phyloP scores from a whole-genome alignment of 2,113 vertebrate genomes.

The Microtus richardsoni region DNA sequence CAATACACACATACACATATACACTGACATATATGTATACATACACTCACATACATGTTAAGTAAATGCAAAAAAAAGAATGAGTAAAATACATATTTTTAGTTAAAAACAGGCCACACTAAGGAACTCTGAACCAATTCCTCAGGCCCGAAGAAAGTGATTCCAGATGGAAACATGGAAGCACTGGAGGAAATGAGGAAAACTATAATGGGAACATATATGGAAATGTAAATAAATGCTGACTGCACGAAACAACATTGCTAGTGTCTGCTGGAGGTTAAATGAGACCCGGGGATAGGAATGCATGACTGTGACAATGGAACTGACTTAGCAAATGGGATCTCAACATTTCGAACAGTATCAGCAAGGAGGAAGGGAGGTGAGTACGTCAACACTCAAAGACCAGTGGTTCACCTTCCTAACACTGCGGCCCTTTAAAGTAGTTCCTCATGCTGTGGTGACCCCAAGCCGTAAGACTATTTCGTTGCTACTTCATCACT shows the following conservation, averaged over 20 bases:
- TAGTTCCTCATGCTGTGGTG: not conserved
- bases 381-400: not conserved
- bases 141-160: not conserved
- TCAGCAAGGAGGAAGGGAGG: not conserved
- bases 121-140: not conserved
- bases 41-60: not conserved
- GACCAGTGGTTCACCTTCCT: not conserved
- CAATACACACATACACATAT: not conserved
- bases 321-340: not conserved
- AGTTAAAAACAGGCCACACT: not conserved
- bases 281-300: conserved; percentile 1
- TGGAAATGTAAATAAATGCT: conserved; percentile 53
- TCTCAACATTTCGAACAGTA: not conserved
- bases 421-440: not conserved
- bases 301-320: not conserved
- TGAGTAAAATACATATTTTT: not conserved
- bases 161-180: conserved; percentile 42
- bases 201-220: not conserved
- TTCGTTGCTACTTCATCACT: too few relatives aligned
- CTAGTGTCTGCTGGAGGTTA: not conserved
- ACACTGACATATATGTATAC: not conserved
- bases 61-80: not conserved
- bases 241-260: conserved; percentile 29
- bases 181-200: conserved; percentile 23
- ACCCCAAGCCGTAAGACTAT: not conserved